A percentile compares a stretch with the other conserved stretches of the same genome.
phyloP scores from a whole-genome alignment of 2,797 vertebrate genomes.

The Pseudochaenichthys georgianus region DNA sequence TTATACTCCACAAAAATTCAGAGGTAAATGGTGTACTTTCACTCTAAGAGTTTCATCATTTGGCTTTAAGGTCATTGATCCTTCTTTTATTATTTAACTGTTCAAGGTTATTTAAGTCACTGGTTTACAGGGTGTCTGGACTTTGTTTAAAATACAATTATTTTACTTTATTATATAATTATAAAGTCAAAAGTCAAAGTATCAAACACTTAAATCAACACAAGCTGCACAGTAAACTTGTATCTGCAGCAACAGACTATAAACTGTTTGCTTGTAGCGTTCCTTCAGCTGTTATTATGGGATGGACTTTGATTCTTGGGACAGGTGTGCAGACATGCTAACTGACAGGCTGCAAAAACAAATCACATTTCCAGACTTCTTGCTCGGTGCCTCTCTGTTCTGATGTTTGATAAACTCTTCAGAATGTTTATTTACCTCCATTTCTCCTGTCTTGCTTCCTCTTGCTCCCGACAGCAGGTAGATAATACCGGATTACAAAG shows the following conservation, averaged over 20 bases:
- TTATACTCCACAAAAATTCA: too few species aligned
- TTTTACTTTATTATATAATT: too few species aligned
- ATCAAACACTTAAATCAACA: background rate
- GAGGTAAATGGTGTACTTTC: too few species aligned
- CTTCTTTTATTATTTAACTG: too few species aligned
- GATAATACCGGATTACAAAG: background rate
- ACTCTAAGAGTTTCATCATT: too few species aligned
- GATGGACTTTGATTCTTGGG: conserved; percentile 61
- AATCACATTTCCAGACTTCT: fast-evolving
- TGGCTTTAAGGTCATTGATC: too few species aligned
- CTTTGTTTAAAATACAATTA: too few species aligned
- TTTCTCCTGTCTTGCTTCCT: conserved; percentile 9
- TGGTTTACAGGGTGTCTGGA: too few species aligned
- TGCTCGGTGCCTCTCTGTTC: fast-evolving
- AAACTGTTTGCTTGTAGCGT: background rate
- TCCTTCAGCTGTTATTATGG: fast-evolving
- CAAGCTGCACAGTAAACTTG: conserved; percentile 9
- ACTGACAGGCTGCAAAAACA: background rate
- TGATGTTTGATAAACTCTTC: fast-evolving
- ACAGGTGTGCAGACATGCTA: background rate
- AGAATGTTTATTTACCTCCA: conserved; percentile 58
- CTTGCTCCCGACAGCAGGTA: background rate
- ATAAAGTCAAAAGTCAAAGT: too few species aligned
- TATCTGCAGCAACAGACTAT: background rate
- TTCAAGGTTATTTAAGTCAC: too few species aligned